Base-by-base conservation (phyloP, 2,888 invertebrate genomes). In the Ptilodon capucinus region DNA sequence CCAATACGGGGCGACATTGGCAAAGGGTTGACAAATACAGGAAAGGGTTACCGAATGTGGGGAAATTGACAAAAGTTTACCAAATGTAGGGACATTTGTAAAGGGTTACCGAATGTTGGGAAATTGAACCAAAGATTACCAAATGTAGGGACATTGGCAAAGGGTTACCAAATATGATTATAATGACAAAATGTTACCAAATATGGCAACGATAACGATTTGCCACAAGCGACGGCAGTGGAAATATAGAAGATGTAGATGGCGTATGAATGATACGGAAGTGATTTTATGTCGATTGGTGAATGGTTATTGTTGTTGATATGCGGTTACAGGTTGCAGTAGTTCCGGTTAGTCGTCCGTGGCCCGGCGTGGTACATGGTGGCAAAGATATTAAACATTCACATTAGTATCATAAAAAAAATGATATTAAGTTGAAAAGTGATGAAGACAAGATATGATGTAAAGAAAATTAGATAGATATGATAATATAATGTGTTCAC, bases 11-110 rank as follows among this genome's bases (percentile, higher is more conserved):
- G n/a, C n/a, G n/a, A 35, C 21, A 48, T 39, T 36, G 32, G 30
- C 32, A n/a, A n/a, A n/a, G n/a, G n/a, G n/a, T n/a, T n/a, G n/a
- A n/a, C n/a, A n/a, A n/a, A n/a, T n/a, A n/a, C n/a, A n/a, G n/a
- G n/a, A 14, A 14, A 1, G 8, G 14, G 35, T 18, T 18, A 14
- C 42, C 13, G 14, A 41, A 17, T 32, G 34, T 48, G 45, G 9
- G 36, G 59, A 54, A 48, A 54, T 60, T 45, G 40, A 28, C 19
- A 54, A 23, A 59, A 23, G 4, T 4, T 23, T 23, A 23, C 23
- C 23, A 23, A 23, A 6, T 14, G 5, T 32, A 14, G 16, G 11
- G 35, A 17, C 35, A 48, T 39, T 36, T 28, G 30, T 14, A 14
- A 14, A 1, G 8, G 14, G 35, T 18, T 18, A 14, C 42, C 13